These are phyloP conservation scores for Hyposoter didymator DNA, from an alignment of 2,888 invertebrate species.

Conservation along the genomic window DNA sequence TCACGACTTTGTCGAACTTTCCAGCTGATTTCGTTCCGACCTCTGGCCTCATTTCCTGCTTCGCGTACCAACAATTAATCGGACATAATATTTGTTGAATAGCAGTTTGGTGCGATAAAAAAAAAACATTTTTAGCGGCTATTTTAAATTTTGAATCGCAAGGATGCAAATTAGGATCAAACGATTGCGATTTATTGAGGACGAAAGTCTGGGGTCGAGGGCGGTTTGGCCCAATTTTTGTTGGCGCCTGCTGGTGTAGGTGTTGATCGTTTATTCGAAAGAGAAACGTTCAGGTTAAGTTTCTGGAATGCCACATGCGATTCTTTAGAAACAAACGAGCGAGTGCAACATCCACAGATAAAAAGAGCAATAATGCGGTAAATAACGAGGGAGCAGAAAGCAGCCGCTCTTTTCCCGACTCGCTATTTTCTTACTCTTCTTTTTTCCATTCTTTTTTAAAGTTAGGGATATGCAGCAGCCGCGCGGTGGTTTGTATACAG, in stretches of 20 bases:
- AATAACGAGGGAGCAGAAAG: constrained; percentile 23
- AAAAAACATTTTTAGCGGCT: neutral
- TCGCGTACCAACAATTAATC: neutral
- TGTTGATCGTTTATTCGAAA: constrained; percentile 2
- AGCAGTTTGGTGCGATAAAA: neutral
- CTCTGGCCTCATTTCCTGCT: neutral
- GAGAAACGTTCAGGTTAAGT: constrained; percentile 25
- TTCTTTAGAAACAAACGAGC: constrained; percentile 5
- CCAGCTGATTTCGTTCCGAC: too few relatives aligned
- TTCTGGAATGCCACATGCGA: constrained; percentile 10
- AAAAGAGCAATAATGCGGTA: constrained; percentile 14
- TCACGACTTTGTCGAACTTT: neutral
- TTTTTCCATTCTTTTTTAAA: constrained; percentile 6
- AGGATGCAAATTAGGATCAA: neutral
- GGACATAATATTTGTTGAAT: neutral
- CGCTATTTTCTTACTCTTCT: constrained; percentile 16
- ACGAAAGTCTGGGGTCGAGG: neutral
- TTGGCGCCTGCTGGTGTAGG: neutral
- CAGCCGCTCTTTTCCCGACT: constrained; percentile 28
- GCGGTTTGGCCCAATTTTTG: constrained; percentile 26
- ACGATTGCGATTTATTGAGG: neutral
- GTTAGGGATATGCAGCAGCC: constrained; percentile 20
- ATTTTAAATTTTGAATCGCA: neutral
- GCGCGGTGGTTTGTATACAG: neutral
- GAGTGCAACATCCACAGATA: constrained; percentile 1